Percentiles rank a stretch among this genome's conserved stretches.
Conservation (phyloP, 1,140 invertebrate species). For the Pogonomyrmex barbatus region DNA sequence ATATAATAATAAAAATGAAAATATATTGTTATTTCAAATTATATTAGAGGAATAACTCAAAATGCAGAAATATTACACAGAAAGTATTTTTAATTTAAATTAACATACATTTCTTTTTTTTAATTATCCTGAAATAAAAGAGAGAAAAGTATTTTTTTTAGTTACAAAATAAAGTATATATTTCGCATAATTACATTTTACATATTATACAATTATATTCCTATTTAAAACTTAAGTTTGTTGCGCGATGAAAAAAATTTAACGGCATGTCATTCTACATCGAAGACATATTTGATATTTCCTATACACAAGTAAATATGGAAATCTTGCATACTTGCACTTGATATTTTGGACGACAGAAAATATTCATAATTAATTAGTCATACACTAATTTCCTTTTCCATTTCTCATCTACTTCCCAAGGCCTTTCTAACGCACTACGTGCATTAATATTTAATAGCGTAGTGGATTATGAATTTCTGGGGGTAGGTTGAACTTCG, state of each 20-base stretch:
- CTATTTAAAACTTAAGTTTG: background rate
- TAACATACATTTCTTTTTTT: background rate
- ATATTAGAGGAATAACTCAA: background rate
- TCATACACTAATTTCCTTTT: constrained; percentile 41
- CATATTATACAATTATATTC: background rate
- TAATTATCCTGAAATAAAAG: background rate
- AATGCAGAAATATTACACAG: background rate
- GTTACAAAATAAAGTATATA: background rate
- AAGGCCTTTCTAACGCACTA: background rate
- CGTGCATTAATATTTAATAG: constrained; percentile 40
- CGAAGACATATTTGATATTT: constrained; percentile 6
- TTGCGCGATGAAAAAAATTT: constrained; percentile 2
- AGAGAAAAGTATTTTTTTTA: background rate
- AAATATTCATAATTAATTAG: constrained; percentile 58
- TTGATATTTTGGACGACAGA: constrained; percentile 23
- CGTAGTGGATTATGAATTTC: constrained; percentile 49
- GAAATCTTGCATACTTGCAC: background rate
- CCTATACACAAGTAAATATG: background rate
- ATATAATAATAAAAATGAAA: background rate
- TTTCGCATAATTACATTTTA: background rate
- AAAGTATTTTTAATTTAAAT: background rate
- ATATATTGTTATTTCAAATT: background rate
- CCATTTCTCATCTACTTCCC: background rate
- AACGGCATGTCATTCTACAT: background rate
- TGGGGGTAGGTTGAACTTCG: constrained; percentile 3